phyloP scores from a whole-genome alignment of 1,140 invertebrate species.

The Solenopsis fugax region DNA sequence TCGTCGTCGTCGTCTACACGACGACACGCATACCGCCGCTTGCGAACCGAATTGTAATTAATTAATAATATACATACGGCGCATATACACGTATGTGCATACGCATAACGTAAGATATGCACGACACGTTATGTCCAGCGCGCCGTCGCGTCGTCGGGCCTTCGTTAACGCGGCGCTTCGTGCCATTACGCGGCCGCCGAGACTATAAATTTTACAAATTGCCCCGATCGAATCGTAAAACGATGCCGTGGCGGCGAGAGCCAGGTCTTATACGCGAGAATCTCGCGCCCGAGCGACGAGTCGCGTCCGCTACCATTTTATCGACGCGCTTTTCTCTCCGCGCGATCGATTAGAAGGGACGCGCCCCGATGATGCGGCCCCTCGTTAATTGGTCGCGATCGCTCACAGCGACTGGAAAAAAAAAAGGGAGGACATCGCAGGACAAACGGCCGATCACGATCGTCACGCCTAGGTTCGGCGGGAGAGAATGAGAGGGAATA shows the following conservation, averaged over 20 bases:
- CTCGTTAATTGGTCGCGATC: conserved; percentile 67
- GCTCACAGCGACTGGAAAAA: background rate
- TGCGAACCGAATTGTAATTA: conserved; percentile 69
- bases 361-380: conserved; percentile 15
- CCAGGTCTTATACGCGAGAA: conserved; percentile 36
- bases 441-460: conserved; percentile 27
- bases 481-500: background rate
- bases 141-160: conserved; percentile 63
- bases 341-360: conserved; percentile 62
- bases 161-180: conserved; percentile 72
- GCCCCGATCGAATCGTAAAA: conserved; percentile 74
- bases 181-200: conserved; percentile 40
- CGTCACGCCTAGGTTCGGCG: conserved; percentile 24
- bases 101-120: background rate
- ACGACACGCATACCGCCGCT: background rate
- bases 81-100: background rate
- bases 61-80: conserved; percentile 64
- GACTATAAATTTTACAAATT: conserved; percentile 78
- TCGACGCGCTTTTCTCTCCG: conserved; percentile 43
- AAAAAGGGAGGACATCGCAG: background rate
- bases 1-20: background rate
- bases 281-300: conserved; percentile 8
- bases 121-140: conserved; percentile 43
- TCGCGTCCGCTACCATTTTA: conserved; percentile 20
- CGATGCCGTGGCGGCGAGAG: conserved; percentile 33